Evolutionary conservation across 2,888 invertebrate genomes (phyloP).

Genomic region (Drosophila ustulata): DNA sequence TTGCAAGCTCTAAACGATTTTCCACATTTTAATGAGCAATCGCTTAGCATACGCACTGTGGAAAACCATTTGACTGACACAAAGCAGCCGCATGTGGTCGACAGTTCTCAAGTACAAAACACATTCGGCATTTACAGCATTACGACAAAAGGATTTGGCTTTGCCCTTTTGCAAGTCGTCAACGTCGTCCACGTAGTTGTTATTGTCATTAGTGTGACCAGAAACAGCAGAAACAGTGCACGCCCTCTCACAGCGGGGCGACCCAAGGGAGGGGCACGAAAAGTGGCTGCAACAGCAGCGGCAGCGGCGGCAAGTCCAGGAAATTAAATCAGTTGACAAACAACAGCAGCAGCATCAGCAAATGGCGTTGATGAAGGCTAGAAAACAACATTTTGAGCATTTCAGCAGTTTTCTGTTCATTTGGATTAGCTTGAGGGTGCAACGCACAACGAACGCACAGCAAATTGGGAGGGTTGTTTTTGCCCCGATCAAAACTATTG

Average conservation of each 20-base stretch:
- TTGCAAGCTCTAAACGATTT: slow-evolving; percentile 53
- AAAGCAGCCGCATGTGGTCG: slow-evolving; percentile 72
- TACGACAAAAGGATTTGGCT: slow-evolving; percentile 48
- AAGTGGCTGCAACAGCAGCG: slow-evolving; percentile 13
- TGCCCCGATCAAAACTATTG: slow-evolving; percentile 52
- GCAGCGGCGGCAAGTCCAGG: slow-evolving; percentile 52
- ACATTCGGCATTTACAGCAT: slow-evolving; percentile 52
- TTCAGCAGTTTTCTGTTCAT: slow-evolving; percentile 49
- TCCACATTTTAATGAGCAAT: slow-evolving; percentile 62
- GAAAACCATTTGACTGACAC: slow-evolving; percentile 56
- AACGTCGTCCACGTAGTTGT: slow-evolving; percentile 38
- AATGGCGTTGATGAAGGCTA: slow-evolving; percentile 63
- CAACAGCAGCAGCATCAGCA: slow-evolving; percentile 51
- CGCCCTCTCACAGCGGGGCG: slow-evolving; percentile 73
- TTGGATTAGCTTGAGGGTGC: slow-evolving; percentile 76
- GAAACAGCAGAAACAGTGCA: slow-evolving; percentile 57
- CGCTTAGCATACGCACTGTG: slow-evolving; percentile 49
- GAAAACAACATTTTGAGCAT: slow-evolving; percentile 20
- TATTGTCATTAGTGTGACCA: slow-evolving; percentile 69
- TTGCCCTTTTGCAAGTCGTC: slow-evolving; percentile 73
- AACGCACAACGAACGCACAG: slow-evolving; percentile 12
- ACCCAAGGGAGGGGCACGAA: slow-evolving; percentile 8
- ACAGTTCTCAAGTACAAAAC: slow-evolving; percentile 46
- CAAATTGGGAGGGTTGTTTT: slow-evolving; percentile 61
- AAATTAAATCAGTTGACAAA: slow-evolving; percentile 82